Percentiles rank a stretch among this genome's conserved stretches.
phyloP scores from a whole-genome alignment of 2,797 vertebrate genomes.

The Triplophysa yarkandensis region DNA sequence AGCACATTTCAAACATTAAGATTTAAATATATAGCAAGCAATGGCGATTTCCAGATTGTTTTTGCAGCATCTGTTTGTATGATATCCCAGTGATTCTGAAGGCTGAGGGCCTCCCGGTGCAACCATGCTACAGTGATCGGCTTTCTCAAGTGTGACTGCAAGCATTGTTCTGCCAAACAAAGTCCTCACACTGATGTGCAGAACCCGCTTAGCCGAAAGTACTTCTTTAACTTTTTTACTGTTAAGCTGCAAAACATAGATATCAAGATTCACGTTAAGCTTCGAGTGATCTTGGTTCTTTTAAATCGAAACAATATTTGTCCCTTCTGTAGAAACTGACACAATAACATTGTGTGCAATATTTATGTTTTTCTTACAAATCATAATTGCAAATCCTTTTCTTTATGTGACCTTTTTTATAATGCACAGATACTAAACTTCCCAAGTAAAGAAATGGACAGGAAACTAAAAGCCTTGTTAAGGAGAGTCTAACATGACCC shows the following conservation, averaged over 20 bases:
- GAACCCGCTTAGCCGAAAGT: constrained; percentile 17
- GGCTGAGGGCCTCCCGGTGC: constrained; percentile 79
- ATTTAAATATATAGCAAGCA: constrained; percentile 40
- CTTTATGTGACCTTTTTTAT: too few species aligned
- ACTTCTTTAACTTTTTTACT: constrained; percentile 33
- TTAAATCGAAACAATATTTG: not conserved
- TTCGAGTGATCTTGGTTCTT: not conserved
- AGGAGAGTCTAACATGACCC: constrained; percentile 78
- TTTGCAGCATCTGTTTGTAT: constrained; percentile 77
- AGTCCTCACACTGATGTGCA: constrained; percentile 92
- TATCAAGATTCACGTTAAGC: constrained; percentile 22
- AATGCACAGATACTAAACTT: not conserved
- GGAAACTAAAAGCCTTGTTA: constrained; percentile 53
- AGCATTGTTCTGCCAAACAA: constrained; percentile 91
- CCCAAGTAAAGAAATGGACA: too few species aligned
- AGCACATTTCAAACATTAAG: not conserved
- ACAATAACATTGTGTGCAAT: too few species aligned
- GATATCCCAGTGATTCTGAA: constrained; percentile 77
- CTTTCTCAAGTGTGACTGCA: constrained; percentile 86
- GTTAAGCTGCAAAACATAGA: constrained; percentile 45
- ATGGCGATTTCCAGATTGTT: constrained; percentile 65
- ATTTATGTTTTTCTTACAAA: too few species aligned
- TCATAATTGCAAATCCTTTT: too few species aligned
- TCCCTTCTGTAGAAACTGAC: not conserved
- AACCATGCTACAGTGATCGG: constrained; percentile 79